Base-by-base conservation (phyloP, 2,113 vertebrate species). In the Cynocephalus volans region DNA sequence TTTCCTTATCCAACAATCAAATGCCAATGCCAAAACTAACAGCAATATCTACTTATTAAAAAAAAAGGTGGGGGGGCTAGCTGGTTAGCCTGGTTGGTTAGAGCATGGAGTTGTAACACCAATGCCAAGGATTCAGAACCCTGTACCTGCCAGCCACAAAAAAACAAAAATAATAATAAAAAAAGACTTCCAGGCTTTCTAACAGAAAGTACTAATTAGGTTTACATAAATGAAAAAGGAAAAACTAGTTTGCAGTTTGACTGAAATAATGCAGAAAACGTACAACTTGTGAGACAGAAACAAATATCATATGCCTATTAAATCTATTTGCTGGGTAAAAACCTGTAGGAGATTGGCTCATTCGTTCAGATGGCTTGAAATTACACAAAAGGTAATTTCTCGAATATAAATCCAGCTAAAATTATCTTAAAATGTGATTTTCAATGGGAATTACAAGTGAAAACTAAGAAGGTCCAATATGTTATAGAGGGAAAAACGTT, bases 351-450 rank as follows among this genome's bases (percentile, higher is more conserved):
- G n/a, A 93, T 1, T 73, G 56, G 24, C 36, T 54, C 8, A 33
- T 24, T 8, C 33, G 4, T 88, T 67, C 18, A 54, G 73, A 67
- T 36, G 13, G 79, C 70, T 41, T 90, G 36, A 95, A 87, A 73
- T 82, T 65, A 92, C 10, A 88, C 23, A 64, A 93, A 93, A 45
- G 15, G 41, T 60, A 79, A 45, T 65, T 79, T 88, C 28, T 77
- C 50, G 83, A 90, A 87, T 64, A 73, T 62, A 88, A 94, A 97
- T 33, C 31, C 65, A 81, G 5, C 58, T 62, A 90, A n/a, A 87
- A 87, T 17, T 75, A 67, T 19, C 64, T 87, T 93, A 69, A 86
- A 86, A 89, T 77, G 52, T 50, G 41, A 28, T 24, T 60, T 88
- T 33, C 36, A 76, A 60, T 70, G 36, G 31, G 3, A 93, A 88